These are phyloP conservation scores for Takifugu ocellatus DNA, from an alignment of 2,797 vertebrate genomes.

Conservation along the genomic window DNA sequence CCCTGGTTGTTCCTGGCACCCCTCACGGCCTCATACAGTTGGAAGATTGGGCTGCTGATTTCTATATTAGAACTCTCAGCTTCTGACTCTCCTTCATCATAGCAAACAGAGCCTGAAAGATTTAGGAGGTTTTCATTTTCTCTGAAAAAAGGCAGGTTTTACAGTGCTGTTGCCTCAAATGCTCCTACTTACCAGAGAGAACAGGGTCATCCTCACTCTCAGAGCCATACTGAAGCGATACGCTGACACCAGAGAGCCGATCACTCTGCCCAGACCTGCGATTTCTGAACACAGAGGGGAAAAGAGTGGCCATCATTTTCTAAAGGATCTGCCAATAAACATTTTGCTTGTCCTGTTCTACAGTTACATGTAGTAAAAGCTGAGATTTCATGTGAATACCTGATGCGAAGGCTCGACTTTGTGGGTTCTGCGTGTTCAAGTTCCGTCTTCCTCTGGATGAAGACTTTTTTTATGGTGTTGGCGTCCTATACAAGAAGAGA, in stretches of 20 bases:
- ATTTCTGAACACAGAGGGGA: conserved; percentile 75
- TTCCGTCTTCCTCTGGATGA: conserved; percentile 92
- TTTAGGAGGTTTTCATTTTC: not conserved
- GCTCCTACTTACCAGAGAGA: conserved; percentile 81
- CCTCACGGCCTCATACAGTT: conserved; percentile 91
- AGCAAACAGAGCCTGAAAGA: conserved; percentile 84
- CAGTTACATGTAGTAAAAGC: not conserved
- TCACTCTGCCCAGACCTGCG: conserved; percentile 93
- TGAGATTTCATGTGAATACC: conserved; percentile 69
- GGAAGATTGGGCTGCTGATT: conserved; percentile 89
- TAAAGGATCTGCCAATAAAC: not conserved
- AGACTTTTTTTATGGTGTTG: conserved; percentile 97
- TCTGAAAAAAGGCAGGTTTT: not conserved
- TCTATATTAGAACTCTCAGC: conserved; percentile 94
- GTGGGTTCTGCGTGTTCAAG: conserved; percentile 93
- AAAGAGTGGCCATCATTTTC: not conserved
- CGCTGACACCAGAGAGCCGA: conserved; percentile 89
- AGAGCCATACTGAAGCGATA: conserved; percentile 92
- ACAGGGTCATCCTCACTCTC: conserved; percentile 96
- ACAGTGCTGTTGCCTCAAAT: not conserved
- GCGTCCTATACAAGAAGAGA: conserved; percentile 84
- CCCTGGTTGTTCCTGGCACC: conserved; percentile 92
- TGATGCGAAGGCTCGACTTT: conserved; percentile 95
- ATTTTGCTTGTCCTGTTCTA: conserved; percentile 3
- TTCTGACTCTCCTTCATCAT: conserved; percentile 92